Evolutionary conservation across 2,113 vertebrate genomes (phyloP), one percentile per base, ranked within the genome.

Genomic region (Platysternon megacephalum): DNA sequence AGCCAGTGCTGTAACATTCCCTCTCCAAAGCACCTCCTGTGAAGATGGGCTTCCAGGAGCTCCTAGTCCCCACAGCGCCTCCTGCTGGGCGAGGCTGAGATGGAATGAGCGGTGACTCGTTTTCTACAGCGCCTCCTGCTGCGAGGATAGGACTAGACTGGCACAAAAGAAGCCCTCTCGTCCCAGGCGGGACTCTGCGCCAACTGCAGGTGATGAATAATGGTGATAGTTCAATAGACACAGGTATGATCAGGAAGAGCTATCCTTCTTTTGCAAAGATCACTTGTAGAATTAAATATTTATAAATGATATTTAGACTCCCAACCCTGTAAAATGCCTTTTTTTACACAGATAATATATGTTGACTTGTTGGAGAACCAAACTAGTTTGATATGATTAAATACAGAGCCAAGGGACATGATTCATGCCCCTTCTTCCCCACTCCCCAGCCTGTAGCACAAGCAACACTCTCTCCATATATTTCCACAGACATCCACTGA

Each of bases 221-320:
- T 82, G 92, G 96, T 96, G 96, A 97, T 97, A 97, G 97, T 98
- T 98, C 97, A 98, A 97, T 87, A 97, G 97, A 96, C 90, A 95
- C 90, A 96, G 96, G 95, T 97, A 97, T 96, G 96, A 97, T 96
- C 97, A 98, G 97, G 97, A 97, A 98, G 92, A 97, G 96, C 95
- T 96, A 97, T 98, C 89, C 92, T 97, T 98, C 96, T 98, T 97
- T 95, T 94, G 95, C 94, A 97, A 97, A 97, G 96, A 96, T 97
- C 97, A 97, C 95, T 97, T 96, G 96, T 97, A 95, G 93, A 94
- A 98, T 98, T 98, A 98, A 98, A 97, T 97, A 98, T 98, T 98
- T 98, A 98, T 98, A 98, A 98, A 97, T 98, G 97, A 97, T 98
- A 97, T 98, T 98, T 98, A 97, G 97, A 97, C 94, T 97, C 93